phyloP scores from a whole-genome alignment of 2,113 vertebrate genomes.

The Thalassoma bifasciatum region DNA sequence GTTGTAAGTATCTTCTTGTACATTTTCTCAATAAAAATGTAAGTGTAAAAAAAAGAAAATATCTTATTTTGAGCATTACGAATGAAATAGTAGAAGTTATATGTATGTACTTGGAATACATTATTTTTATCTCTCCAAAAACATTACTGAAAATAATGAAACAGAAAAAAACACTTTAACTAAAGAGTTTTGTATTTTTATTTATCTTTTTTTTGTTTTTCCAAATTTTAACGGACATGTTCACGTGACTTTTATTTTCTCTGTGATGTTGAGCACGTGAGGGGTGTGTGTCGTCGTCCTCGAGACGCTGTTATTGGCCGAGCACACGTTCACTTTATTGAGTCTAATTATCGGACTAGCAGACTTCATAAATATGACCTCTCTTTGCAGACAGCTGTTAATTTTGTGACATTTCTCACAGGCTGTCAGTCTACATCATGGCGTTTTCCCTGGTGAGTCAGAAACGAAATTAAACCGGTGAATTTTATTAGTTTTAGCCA shows the following conservation, averaged over 20 bases:
- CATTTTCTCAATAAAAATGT: no score
- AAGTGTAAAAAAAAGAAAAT: no score
- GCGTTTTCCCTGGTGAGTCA: slow-evolving; percentile 86
- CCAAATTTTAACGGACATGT: neutral
- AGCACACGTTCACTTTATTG: slow-evolving; percentile 76
- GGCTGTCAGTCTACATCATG: slow-evolving; percentile 67
- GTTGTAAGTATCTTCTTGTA: no score
- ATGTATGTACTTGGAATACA: no score
- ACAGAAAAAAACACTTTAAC: no score
- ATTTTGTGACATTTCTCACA: slow-evolving; percentile 62
- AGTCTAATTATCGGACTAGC: slow-evolving; percentile 59
- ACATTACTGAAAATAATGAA: no score
- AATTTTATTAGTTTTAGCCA: neutral
- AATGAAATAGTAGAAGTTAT: no score
- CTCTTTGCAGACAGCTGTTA: neutral
- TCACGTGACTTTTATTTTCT: slow-evolving; percentile 12
- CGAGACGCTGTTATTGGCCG: neutral
- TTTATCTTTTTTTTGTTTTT: no score
- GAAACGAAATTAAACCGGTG: neutral
- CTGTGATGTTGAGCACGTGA: slow-evolving; percentile 68
- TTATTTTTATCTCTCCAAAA: no score
- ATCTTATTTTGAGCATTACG: no score
- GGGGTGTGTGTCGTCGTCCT: neutral
- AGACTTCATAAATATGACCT: slow-evolving; percentile 68
- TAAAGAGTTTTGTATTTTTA: no score